These are phyloP conservation scores for Hyposoter dolosus DNA, from an alignment of 2,888 invertebrate species.

Conservation along the genomic window DNA sequence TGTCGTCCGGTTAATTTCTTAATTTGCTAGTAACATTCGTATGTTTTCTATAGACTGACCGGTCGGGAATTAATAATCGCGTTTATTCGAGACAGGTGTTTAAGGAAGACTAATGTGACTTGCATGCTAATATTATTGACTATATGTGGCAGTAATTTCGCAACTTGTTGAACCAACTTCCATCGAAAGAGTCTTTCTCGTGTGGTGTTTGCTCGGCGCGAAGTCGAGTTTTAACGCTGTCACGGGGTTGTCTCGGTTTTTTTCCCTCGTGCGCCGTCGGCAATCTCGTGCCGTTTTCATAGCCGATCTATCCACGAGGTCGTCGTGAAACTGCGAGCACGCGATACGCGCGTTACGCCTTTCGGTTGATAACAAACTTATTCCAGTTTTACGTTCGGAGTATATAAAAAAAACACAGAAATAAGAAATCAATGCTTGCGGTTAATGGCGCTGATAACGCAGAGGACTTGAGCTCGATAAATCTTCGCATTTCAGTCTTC, in stretches of 20 bases:
- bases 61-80: constrained; percentile 65
- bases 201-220: constrained; percentile 35
- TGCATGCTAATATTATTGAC: constrained; percentile 63
- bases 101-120: constrained; percentile 69
- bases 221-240: constrained; percentile 56
- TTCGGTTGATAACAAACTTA: constrained; percentile 57
- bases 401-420: constrained; percentile 5
- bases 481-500: constrained; percentile 13
- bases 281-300: constrained; percentile 56
- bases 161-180: constrained; percentile 60
- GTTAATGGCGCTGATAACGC: constrained; percentile 24
- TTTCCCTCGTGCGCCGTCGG: constrained; percentile 24
- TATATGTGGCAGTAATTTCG: constrained; percentile 53
- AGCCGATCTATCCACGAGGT: constrained; percentile 54
- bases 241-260: constrained; percentile 48
- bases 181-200: constrained; percentile 47
- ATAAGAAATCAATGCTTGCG: constrained; percentile 19
- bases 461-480: constrained; percentile 16
- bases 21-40: constrained; percentile 51
- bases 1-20: constrained; percentile 65
- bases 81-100: constrained; percentile 62
- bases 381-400: constrained; percentile 31
- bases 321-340: constrained; percentile 43
- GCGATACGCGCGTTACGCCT: constrained; percentile 52
- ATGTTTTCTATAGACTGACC: constrained; percentile 30